Conservation (phyloP, 2,797 vertebrate genomes). For the Cirrhinus mrigala region DNA sequence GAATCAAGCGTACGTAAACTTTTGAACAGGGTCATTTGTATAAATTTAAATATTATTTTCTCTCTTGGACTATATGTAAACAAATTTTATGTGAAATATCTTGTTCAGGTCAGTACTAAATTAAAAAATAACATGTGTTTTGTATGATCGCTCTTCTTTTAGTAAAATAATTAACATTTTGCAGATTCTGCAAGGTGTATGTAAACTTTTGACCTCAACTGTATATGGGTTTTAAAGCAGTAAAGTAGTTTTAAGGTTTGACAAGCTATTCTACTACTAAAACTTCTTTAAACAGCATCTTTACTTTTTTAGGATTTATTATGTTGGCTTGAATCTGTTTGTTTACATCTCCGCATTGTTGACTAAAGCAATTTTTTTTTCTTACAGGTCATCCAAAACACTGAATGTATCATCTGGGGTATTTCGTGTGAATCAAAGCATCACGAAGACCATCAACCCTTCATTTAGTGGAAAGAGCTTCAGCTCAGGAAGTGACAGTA, state of each 20-base stretch:
- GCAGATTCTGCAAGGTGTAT: too few species aligned
- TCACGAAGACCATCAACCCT: slow-evolving; percentile 50
- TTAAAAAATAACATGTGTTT: too few species aligned
- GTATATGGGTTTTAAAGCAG: neutral
- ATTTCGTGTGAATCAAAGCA: slow-evolving; percentile 57
- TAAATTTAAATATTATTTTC: too few species aligned
- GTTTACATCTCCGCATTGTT: neutral
- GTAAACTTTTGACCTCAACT: too few species aligned
- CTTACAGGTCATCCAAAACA: slow-evolving; percentile 60
- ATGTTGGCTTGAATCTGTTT: neutral
- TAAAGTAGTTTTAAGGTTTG: neutral
- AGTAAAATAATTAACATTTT: too few species aligned
- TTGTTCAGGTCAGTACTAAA: too few species aligned
- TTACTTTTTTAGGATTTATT: neutral
- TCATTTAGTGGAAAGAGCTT: slow-evolving; percentile 44
- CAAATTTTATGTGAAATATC: too few species aligned
- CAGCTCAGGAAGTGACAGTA: slow-evolving; percentile 66
- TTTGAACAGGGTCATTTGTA: too few species aligned
- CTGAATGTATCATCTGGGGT: slow-evolving; percentile 56
- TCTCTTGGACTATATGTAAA: too few species aligned
- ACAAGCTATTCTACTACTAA: neutral
- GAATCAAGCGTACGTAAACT: too few species aligned
- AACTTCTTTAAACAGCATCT: neutral
- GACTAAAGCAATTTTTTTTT: neutral
- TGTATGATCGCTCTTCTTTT: too few species aligned